These are phyloP conservation scores for Nasonia giraulti DNA, from an alignment of 1,140 invertebrate genomes.

Conservation along the genomic window DNA sequence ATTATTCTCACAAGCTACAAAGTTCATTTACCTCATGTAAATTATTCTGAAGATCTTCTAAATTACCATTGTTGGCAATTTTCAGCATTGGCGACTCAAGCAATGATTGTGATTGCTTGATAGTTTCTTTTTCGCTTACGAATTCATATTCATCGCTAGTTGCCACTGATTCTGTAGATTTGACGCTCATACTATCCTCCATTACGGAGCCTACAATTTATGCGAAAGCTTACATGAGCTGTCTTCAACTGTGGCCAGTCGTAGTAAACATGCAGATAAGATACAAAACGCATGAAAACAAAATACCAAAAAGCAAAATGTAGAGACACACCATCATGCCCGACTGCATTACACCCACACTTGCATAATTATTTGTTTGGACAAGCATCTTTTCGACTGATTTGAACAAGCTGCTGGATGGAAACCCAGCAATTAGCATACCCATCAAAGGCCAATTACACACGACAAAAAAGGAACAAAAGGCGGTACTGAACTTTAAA, in stretches of 20 bases:
- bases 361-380: conserved; percentile 11
- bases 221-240: conserved; percentile 6
- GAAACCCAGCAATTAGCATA: background rate
- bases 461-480: background rate
- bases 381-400: background rate
- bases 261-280: background rate
- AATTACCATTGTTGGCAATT: conserved; percentile 83
- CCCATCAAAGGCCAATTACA: background rate
- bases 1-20: background rate
- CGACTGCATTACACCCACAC: background rate
- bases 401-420: too few species aligned
- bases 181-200: conserved; percentile 86
- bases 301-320: background rate
- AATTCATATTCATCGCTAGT: conserved; percentile 91
- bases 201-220: conserved; percentile 75
- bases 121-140: conserved; percentile 74
- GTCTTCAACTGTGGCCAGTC: background rate
- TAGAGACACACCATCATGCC: background rate
- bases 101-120: conserved; percentile 65
- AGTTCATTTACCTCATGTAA: conserved; percentile 79
- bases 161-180: conserved; percentile 87
- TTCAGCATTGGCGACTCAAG: conserved; percentile 81
- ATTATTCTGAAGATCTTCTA: conserved; percentile 83
- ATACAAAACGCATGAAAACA: background rate
- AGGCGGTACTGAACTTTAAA: background rate